Conservation (phyloP, 2,113 vertebrate genomes). For the Tyto alba region DNA sequence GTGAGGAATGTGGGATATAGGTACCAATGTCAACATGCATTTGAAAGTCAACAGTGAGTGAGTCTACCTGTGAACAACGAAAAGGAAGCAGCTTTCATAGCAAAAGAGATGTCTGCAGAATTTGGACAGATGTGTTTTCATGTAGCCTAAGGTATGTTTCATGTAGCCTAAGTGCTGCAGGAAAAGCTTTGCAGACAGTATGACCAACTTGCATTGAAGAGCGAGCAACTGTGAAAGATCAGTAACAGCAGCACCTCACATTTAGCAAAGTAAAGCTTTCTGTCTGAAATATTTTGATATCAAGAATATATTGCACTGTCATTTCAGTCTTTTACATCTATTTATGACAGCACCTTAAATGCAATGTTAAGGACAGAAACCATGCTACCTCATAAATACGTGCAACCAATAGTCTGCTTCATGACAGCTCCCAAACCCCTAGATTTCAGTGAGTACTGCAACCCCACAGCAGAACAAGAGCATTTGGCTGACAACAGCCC, state of each 20-base stretch:
- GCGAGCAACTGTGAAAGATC: fast-evolving
- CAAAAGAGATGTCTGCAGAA: not conserved
- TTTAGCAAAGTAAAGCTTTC: not conserved
- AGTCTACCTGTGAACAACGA: not conserved
- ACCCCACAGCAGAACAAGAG: not conserved
- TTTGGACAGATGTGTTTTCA: not conserved
- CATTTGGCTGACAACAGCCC: not conserved
- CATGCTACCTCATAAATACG: fast-evolving
- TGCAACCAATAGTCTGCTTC: fast-evolving
- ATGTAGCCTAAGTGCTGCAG: not conserved
- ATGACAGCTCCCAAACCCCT: not conserved
- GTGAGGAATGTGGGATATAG: not conserved
- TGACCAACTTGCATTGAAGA: not conserved
- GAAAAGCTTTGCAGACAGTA: not conserved
- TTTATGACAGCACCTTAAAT: not conserved
- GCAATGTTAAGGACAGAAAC: fast-evolving
- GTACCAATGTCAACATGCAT: fast-evolving
- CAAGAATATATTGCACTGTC: not conserved
- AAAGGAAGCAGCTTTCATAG: not conserved
- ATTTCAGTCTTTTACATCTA: not conserved
- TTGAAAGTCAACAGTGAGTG: fast-evolving
- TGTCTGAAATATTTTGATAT: not conserved
- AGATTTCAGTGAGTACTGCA: not conserved
- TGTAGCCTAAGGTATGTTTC: not conserved
- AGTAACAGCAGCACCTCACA: fast-evolving